These are phyloP conservation scores for Bryconaethiops microstoma DNA, from an alignment of 2,797 vertebrate genomes.

Conservation along the genomic window DNA sequence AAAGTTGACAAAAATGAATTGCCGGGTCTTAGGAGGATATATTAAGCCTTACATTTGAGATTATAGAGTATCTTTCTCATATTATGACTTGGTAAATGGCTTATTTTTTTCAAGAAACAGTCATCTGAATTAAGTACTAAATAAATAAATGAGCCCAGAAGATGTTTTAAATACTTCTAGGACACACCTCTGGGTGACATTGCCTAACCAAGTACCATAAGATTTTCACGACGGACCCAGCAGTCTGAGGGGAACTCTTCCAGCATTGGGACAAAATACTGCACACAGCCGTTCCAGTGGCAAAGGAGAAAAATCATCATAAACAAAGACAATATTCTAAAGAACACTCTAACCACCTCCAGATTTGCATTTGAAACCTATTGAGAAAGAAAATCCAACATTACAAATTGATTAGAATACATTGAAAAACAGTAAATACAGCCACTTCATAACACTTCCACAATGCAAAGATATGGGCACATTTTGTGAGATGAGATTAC, in stretches of 20 bases:
- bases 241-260: slow-evolving; percentile 81
- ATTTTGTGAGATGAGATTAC: not conserved
- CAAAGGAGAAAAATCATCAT: slow-evolving; percentile 83
- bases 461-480: not conserved
- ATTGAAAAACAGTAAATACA: slow-evolving; percentile 24
- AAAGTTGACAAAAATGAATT: too few relatives aligned
- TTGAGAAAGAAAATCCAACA: not conserved
- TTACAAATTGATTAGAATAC: not conserved
- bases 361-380: slow-evolving; percentile 81
- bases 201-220: slow-evolving; percentile 70
- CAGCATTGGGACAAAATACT: slow-evolving; percentile 83
- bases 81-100: not conserved
- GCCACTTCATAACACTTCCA: slow-evolving; percentile 28
- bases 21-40: too few relatives aligned
- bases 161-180: slow-evolving; percentile 1
- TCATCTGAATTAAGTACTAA: too few relatives aligned
- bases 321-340: slow-evolving; percentile 77
- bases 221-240: slow-evolving; percentile 80
- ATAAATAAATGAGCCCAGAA: not conserved
- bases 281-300: slow-evolving; percentile 85
- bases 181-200: not conserved
- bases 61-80: too few relatives aligned
- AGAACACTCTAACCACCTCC: slow-evolving; percentile 78
- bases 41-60: too few relatives aligned
- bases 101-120: not conserved